Evolutionary conservation across 2,888 invertebrate genomes (phyloP).

Genomic region (Creontiades dilutus): DNA sequence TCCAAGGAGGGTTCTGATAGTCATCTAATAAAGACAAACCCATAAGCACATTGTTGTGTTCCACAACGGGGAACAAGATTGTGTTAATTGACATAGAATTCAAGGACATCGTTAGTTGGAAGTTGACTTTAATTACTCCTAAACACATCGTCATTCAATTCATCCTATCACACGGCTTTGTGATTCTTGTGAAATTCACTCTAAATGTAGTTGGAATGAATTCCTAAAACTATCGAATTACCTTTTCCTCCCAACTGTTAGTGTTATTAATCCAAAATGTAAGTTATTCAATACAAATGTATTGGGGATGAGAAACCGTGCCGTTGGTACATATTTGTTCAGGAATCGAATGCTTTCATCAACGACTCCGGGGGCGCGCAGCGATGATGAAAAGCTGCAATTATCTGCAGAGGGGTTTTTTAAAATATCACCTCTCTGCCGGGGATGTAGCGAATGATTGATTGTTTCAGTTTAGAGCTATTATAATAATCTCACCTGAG

Average conservation of each 20-base stretch:
- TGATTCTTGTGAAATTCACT: too few species aligned
- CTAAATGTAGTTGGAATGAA: not conserved
- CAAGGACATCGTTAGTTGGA: too few species aligned
- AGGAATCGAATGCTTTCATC: not conserved
- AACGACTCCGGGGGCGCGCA: not conserved
- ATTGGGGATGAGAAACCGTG: not conserved
- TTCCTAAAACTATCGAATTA: not conserved
- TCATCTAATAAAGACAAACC: too few species aligned
- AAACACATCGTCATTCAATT: too few species aligned
- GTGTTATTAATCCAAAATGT: not conserved
- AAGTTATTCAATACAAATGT: not conserved
- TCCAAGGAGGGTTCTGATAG: too few species aligned
- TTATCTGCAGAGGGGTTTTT: not conserved
- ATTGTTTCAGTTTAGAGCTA: conserved; percentile 10
- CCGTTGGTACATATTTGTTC: not conserved
- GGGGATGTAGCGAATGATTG: not conserved
- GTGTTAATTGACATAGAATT: too few species aligned
- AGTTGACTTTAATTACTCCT: too few species aligned
- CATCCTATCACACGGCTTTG: too few species aligned
- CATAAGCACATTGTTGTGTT: too few species aligned
- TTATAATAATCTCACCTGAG: too few species aligned
- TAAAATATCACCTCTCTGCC: not conserved
- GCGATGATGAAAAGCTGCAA: conserved; percentile 18
- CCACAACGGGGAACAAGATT: too few species aligned
- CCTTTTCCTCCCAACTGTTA: not conserved